A percentile compares a stretch with the other conserved stretches of the same genome.
Evolutionary conservation across 2,888 invertebrate genomes (phyloP).

Genomic region (Oligia latruncula): DNA sequence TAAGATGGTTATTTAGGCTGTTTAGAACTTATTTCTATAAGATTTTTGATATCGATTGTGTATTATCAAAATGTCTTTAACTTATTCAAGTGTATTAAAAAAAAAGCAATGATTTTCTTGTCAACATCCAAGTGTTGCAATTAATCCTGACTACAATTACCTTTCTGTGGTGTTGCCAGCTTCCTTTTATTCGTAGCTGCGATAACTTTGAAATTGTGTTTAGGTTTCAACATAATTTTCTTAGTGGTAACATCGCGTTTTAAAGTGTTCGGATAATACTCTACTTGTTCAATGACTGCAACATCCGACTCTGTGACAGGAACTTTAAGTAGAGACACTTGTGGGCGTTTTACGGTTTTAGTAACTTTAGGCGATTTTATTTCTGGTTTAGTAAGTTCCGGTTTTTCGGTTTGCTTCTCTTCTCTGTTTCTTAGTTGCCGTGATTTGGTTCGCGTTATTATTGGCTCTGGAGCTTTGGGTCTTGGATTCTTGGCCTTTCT

Average conservation of each 20-base stretch:
- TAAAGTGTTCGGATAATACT: constrained; percentile 77
- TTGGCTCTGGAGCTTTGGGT: constrained; percentile 62
- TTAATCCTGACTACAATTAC: constrained; percentile 49
- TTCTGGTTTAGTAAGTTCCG: constrained; percentile 54
- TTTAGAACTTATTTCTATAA: constrained; percentile 9
- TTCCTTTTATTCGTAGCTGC: constrained; percentile 79
- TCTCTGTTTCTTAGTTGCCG: constrained; percentile 59
- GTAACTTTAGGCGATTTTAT: constrained; percentile 48
- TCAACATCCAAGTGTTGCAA: not conserved
- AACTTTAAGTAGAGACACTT: constrained; percentile 51
- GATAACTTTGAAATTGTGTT: constrained; percentile 74
- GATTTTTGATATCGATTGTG: not conserved
- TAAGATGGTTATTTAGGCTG: constrained; percentile 5
- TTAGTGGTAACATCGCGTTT: constrained; percentile 70
- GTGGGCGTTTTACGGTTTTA: constrained; percentile 33
- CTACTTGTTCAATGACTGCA: constrained; percentile 55
- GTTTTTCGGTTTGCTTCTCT: constrained; percentile 37
- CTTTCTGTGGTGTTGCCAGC: constrained; percentile 73
- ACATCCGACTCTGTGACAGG: constrained; percentile 19
- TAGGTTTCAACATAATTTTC: constrained; percentile 76
- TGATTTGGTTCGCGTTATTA: constrained; percentile 76
- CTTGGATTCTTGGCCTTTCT: constrained; percentile 37
- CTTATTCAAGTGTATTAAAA: constrained; percentile 1
- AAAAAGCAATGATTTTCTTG: constrained; percentile 4
- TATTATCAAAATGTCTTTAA: not conserved